These are phyloP conservation scores for Plusia festucae DNA, from an alignment of 2,888 invertebrate species.

Conservation along the genomic window DNA sequence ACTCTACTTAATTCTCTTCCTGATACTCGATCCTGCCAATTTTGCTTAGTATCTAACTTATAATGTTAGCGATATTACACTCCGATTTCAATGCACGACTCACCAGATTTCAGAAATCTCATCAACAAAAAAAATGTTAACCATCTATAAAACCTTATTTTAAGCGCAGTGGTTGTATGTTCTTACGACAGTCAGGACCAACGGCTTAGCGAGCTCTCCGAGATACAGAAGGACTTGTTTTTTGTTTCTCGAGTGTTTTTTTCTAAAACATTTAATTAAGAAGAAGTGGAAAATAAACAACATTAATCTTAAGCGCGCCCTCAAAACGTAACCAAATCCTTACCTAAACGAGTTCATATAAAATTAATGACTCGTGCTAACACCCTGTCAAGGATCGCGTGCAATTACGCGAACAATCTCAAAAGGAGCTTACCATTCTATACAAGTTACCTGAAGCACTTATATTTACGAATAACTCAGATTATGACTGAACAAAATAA, in stretches of 20 bases:
- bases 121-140: too few relatives aligned
- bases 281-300: background rate
- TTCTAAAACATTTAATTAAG: too few relatives aligned
- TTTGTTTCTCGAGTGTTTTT: too few relatives aligned
- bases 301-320: background rate
- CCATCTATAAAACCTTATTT: too few relatives aligned
- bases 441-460: constrained; percentile 27
- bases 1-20: constrained; percentile 62
- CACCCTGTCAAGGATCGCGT: constrained; percentile 26
- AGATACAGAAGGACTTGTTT: too few relatives aligned
- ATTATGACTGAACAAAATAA: constrained; percentile 58
- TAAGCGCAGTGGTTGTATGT: too few relatives aligned
- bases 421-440: constrained; percentile 30
- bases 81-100: too few relatives aligned
- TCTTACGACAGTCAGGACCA: too few relatives aligned
- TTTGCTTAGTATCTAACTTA: constrained; percentile 32
- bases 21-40: background rate
- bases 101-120: too few relatives aligned
- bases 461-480: constrained; percentile 42
- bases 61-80: constrained; percentile 13
- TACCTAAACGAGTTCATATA: constrained; percentile 9
- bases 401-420: constrained; percentile 45
- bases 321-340: background rate
- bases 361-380: constrained; percentile 37
- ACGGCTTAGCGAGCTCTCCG: too few relatives aligned